These are phyloP conservation scores for Spea bombifrons DNA, from an alignment of 2,113 vertebrate species.

Conservation along the genomic window DNA sequence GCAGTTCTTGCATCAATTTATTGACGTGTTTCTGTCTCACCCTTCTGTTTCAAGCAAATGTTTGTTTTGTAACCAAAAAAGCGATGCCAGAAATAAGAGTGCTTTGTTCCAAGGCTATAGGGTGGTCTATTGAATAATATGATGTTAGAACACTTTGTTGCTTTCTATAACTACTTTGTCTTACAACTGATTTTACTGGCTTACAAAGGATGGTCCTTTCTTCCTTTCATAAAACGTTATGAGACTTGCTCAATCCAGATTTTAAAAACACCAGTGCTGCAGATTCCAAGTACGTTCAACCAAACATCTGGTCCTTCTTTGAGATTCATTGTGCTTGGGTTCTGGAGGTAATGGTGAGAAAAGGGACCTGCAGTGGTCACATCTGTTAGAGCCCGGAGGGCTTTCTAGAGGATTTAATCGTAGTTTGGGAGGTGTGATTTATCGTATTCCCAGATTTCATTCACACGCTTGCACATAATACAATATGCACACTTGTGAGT, in stretches of 20 bases:
- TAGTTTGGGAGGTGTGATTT: not conserved
- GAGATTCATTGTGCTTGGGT: not conserved
- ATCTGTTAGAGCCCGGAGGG: not conserved
- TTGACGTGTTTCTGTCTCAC: too few species aligned
- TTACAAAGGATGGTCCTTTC: too few species aligned
- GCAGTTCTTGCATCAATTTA: too few species aligned
- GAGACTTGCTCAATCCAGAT: not conserved
- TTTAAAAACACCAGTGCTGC: not conserved
- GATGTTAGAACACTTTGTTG: not conserved
- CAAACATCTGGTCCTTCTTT: not conserved
- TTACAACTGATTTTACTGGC: too few species aligned
- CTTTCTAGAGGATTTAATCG: not conserved
- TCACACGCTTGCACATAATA: not conserved
- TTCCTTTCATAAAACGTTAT: not conserved
- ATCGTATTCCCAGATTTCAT: not conserved
- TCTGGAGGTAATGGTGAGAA: not conserved
- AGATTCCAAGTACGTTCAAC: not conserved
- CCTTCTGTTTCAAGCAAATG: too few species aligned
- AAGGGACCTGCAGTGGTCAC: not conserved
- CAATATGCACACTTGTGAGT: not conserved
- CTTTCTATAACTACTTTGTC: not conserved
- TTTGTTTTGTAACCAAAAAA: too few species aligned
- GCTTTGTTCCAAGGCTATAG: too few species aligned
- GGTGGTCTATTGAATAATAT: too few species aligned
- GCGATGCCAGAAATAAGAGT: too few species aligned